Percentiles rank a stretch among this genome's conserved stretches.
Evolutionary conservation across 2,113 vertebrate genomes (phyloP).

Genomic region (Aix galericulata): DNA sequence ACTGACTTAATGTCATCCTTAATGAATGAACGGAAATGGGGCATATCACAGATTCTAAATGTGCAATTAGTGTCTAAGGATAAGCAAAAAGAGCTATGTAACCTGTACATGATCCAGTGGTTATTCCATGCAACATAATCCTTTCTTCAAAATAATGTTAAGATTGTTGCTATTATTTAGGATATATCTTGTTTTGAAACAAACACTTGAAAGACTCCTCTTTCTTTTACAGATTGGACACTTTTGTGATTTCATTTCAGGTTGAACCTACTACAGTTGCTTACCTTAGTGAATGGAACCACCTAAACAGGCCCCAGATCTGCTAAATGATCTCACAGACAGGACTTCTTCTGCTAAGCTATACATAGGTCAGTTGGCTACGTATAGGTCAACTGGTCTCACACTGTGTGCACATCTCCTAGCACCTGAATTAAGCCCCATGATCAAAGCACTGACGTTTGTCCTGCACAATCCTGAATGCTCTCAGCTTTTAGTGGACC

Average conservation of each 20-base stretch:
- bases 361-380: background rate
- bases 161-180: background rate
- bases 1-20: background rate
- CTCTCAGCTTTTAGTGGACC: background rate
- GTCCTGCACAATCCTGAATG: background rate
- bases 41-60: background rate
- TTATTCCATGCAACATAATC: background rate
- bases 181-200: background rate
- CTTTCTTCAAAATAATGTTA: background rate
- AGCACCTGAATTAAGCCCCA: background rate
- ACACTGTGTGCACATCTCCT: accelerated
- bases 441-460: background rate
- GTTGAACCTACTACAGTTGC: background rate
- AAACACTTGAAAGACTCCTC: background rate
- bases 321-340: background rate
- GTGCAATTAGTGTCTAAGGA: background rate
- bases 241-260: background rate
- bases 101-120: background rate
- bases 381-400: background rate
- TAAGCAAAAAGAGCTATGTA: background rate
- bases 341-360: background rate
- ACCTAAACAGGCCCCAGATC: background rate
- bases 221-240: background rate
- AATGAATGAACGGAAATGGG: background rate
- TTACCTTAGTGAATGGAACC: background rate